These are phyloP conservation scores for Ceryle rudis DNA, from an alignment of 2,797 vertebrate species.

Conservation along the genomic window DNA sequence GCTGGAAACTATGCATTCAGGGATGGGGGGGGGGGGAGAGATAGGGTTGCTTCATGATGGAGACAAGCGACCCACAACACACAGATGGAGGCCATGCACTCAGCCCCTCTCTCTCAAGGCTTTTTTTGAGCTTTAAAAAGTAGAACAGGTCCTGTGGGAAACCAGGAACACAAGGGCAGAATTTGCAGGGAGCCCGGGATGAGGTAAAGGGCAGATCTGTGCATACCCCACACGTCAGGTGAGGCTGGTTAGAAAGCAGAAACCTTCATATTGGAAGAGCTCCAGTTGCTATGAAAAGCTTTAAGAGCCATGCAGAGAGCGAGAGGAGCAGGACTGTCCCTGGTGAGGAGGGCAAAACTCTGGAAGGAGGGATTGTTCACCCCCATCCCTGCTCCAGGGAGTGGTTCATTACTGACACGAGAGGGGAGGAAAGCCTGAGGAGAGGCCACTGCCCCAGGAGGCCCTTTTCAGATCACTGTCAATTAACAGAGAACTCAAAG, in stretches of 20 bases:
- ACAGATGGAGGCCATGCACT: not conserved
- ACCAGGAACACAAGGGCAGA: not conserved
- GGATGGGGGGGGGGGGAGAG: not conserved
- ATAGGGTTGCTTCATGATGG: not conserved
- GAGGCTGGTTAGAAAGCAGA: not conserved
- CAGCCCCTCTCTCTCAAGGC: not conserved
- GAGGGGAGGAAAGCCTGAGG: not conserved
- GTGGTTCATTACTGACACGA: not conserved
- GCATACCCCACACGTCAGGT: not conserved
- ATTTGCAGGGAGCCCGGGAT: not conserved
- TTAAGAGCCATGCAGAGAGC: not conserved
- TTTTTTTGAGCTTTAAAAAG: not conserved
- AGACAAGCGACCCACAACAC: not conserved
- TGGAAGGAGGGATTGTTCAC: not conserved
- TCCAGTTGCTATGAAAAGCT: not conserved
- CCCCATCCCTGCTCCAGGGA: not conserved
- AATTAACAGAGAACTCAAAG: not conserved
- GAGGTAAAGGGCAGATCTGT: not conserved
- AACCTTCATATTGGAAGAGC: not conserved
- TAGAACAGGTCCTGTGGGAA: not conserved
- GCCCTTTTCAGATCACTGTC: accelerated
- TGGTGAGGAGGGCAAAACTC: not conserved
- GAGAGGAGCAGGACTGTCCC: not conserved
- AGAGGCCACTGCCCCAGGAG: not conserved
- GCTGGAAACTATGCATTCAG: not conserved